Conservation (phyloP, 2,888 invertebrate species). For the Philhelius pedissequus region DNA sequence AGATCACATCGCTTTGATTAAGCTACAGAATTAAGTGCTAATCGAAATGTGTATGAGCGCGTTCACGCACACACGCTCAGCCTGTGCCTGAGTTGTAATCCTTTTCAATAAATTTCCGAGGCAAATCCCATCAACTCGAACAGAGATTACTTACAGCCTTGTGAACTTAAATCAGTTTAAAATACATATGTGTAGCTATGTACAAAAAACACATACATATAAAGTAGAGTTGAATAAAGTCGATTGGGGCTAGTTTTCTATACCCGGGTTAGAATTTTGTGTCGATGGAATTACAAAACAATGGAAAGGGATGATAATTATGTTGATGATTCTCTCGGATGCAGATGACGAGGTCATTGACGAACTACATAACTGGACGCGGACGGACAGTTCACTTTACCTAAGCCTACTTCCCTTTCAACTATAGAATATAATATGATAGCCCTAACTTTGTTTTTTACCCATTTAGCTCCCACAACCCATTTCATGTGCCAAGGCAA, state of each 20-base stretch:
- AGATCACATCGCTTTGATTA: slow-evolving; percentile 46
- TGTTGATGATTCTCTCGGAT: slow-evolving; percentile 29
- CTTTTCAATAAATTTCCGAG: slow-evolving; percentile 53
- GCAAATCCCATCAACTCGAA: slow-evolving; percentile 31
- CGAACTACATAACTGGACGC: slow-evolving; percentile 23
- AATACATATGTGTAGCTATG: slow-evolving; percentile 3
- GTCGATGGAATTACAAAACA: neutral
- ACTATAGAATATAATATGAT: too few species aligned
- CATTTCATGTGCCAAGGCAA: neutral
- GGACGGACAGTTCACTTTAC: slow-evolving; percentile 7
- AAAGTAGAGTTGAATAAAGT: neutral
- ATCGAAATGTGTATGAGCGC: slow-evolving; percentile 42
- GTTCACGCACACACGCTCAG: neutral
- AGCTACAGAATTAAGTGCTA: slow-evolving; percentile 56
- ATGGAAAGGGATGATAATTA: slow-evolving; percentile 21
- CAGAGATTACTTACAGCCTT: slow-evolving; percentile 20
- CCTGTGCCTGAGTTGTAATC: slow-evolving; percentile 48
- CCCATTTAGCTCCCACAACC: neutral
- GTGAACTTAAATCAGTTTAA: slow-evolving; percentile 11
- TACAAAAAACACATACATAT: neutral
- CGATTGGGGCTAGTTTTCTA: slow-evolving; percentile 2
- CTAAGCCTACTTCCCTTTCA: neutral
- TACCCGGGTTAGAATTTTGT: neutral
- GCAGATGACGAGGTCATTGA: slow-evolving; percentile 60
- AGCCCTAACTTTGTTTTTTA: neutral